Evolutionary conservation across 1,140 invertebrate species (phyloP), one percentile per base, ranked within the genome.

Genomic region (Manduca sexta): DNA sequence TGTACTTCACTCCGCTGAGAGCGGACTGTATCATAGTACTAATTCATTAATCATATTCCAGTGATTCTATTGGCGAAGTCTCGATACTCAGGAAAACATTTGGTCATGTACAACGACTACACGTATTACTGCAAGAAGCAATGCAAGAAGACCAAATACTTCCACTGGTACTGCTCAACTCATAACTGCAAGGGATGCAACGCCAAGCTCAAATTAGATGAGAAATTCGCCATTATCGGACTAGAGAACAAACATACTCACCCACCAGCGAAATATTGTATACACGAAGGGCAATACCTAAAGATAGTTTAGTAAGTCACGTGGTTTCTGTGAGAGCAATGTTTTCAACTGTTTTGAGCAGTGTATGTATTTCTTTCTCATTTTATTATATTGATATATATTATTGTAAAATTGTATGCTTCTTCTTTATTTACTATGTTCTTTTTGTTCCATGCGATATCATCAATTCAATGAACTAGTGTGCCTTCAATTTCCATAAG

Each of bases 111-210:
- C 46, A 64, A 69, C n/a, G 64, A 78, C 43, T 81, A 76, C 49
- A 74, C 77, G 5, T 81, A 78, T 39, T 79, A 79, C 48, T 78
- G 69, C 50, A 79, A 79, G 59, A 67, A 63, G 35, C 59, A 64
- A 37, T 69, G 57, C 47, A 69, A 68, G 47, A 68, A 55, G 12
- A 73, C 60, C 2, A 74, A 69, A 10, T 51, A 52, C 18, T 72
- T 60, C 12, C 52, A 64, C 6, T 84, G 81, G 77, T 66, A 69
- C 43, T 82, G 77, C 33, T 82, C 81, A 2, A 84, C 77, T 1
- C 69, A 79, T 33, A 74, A 76, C 47, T 71, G 64, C 45, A 69
- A 69, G 12, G 78, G 76, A 0, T 84, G 80, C 21, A 77, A 75
- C 33, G 76, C 76, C 0, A 77, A 70, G 31, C 47, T 80, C 8